Evolutionary conservation across 2,797 vertebrate genomes (phyloP), one percentile per base, ranked within the genome.

Genomic region (Podargus strigoides): DNA sequence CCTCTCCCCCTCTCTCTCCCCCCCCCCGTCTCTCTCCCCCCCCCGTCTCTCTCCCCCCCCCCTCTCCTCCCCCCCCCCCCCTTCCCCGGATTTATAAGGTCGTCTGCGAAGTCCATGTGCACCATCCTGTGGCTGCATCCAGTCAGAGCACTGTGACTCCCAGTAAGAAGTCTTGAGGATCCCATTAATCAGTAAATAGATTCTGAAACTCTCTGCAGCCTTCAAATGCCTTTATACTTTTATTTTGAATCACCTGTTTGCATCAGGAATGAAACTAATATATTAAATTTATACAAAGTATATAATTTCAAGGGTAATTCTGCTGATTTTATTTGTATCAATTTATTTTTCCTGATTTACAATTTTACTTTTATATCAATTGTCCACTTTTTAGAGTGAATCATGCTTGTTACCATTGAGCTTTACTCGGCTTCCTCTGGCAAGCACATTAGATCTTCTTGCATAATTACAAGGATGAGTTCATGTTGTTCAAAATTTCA

Each of bases 71-170:
- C 44, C 19, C 19, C 44, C 47, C 24, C 14, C 24, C 24, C 44
- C 44, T 46, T 21, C 21, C 9, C 15, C 4, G 17, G 14, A 9
- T 52, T 64, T 47, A 4, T n/a, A 27, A 18, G 8, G 19, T 6
- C 14, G 30, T 6, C 8, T 78, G 21, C 19, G 16, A 94, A 96
- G 92, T 77, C 44, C 94, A 70, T 18, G 90, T 96, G 94, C 96
- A 85, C 96, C 96, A 95, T 80, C 96, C 34, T 68, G 94, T 96
- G 97, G 96, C 69, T 70, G 66, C 32, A 10, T 27, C 56, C 75
- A 22, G 77, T 10, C 27, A 37, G 22, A 46, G 20, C 37, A 41
- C 23, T 62, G 24, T 28, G 16, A 32, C 20, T 70, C 8, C 34
- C 7, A 4, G 14, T 46, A 15, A 42, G 56, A 81, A 46, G 3